Base-by-base conservation (phyloP, 2,888 invertebrate genomes). In the Cephus rjabovi region DNA sequence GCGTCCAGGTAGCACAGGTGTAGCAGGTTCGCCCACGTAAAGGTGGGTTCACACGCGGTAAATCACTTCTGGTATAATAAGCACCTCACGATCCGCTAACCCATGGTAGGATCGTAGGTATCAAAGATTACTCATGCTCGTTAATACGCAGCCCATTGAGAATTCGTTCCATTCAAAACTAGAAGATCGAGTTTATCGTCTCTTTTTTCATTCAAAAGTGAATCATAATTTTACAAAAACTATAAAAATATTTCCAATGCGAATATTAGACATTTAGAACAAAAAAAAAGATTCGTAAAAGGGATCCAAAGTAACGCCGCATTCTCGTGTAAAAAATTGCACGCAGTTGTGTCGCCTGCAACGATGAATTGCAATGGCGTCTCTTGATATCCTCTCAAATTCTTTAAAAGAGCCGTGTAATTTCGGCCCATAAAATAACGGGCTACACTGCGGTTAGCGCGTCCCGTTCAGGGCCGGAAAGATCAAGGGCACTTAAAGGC, bases 371-470 rank as follows among this genome's bases (percentile, higher is more conserved):
- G 56, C 56, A 56, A 56, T 56, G 56, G 56, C 56, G 23, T 56
- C 56, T 56, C 23, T 23, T 56, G 56, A 56, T 56, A 56, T 56
- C 56, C 23, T 56, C 23, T 23, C 56, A 56, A 56, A 56, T 56
- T 56, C 56, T 56, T 56, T 12, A 34, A 81, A 75, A 76, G 78
- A 80, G 79, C 80, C 80, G 81, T 82, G 76, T 81, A 83, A 83
- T 83, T 82, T 82, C 75, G 80, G 75, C 75, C 75, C 81, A 75
- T 78, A 80, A 80, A 82, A 78, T 79, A 79, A 79, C 76, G 74
- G 79, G 74, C 79, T 79, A 81, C 75, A 80, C 80, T 81, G 81
- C 80, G 81, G 80, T 81, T 76, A 69, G 76, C 33, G 70, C 34
- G 75, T 31, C 69, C 31, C 73, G 74, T 30, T 35, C 74, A 31